These are phyloP conservation scores for Enteromius mattozi DNA, from an alignment of 2,797 vertebrate species.

Conservation along the genomic window DNA sequence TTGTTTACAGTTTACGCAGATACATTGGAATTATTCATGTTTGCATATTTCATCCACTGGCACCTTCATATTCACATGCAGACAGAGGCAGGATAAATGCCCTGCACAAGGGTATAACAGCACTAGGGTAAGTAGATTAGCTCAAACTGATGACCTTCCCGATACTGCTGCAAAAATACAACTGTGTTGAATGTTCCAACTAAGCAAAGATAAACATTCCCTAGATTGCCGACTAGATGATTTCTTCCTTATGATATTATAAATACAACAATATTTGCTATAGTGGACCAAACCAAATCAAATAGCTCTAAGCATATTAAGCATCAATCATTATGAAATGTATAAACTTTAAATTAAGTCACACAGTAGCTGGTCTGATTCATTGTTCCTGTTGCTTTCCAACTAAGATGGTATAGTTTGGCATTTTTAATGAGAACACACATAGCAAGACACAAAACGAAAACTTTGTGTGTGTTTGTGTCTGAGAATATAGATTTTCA, in stretches of 20 bases:
- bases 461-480: neutral
- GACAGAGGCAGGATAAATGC: constrained; percentile 8
- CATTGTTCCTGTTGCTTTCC: neutral
- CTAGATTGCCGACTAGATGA: neutral
- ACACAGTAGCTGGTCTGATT: neutral
- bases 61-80: constrained; percentile 26
- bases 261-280: neutral
- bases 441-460: neutral
- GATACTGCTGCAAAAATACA: neutral
- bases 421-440: neutral
- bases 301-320: neutral
- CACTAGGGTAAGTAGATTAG: constrained; percentile 31
- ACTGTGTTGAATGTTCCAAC: neutral
- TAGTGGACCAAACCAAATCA: constrained; percentile 23
- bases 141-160: constrained; percentile 21
- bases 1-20: constrained; percentile 30
- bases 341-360: neutral
- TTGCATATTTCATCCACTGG: constrained; percentile 36
- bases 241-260: constrained; percentile 5
- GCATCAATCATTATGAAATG: constrained; percentile 19
- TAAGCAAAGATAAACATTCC: neutral
- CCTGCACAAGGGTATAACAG: constrained; percentile 1
- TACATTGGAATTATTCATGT: constrained; percentile 31
- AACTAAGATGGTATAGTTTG: neutral
- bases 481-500: neutral